Evolutionary conservation across 1,140 invertebrate genomes (phyloP), one percentile per base, ranked within the genome.

Genomic region (Theocolax elegans): DNA sequence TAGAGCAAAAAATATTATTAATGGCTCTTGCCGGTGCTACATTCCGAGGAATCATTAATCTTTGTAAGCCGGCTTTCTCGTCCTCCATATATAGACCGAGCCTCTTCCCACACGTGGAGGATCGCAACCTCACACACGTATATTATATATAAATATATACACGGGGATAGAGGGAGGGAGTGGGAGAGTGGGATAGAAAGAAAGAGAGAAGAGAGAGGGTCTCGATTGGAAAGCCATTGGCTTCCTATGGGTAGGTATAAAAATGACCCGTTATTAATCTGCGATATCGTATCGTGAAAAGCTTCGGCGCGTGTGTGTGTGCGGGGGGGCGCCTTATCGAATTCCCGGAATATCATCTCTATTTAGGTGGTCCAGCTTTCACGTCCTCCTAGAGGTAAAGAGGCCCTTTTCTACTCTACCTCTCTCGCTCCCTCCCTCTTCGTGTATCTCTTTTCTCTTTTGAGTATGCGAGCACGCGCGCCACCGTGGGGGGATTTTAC

Each of bases 1-100:
- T 2, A 21, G 17, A 12, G 59, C 48, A 71, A 71, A 71, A 71
- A 71, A 71, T 71, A 71, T 71, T 66, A 71, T 71, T 71, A 71
- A 71, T 71, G 62, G 35, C 54, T 7, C 38, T 63, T 4, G 17
- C 42, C 35, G 15, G 25, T 27, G 15, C 60, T 58, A 46, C 68
- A 70, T 70, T 70, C 60, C 68, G 12, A 48, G 23, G 42, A 59
- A 53, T 71, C 69, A 71, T 71, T 71, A 66, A 71, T 71, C 69
- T 71, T 71, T 56, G 53, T 71, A 65, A 71, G 42, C 42, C 42
- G 21, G 21, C 23, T 63, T 56, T 63, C 59, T 62, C n/a, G n/a
- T n/a, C n/a, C n/a, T n/a, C n/a, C n/a, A n/a, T n/a, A n/a, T n/a
- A n/a, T n/a, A n/a, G n/a, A n/a, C n/a, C n/a, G n/a, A n/a, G n/a